Base-by-base conservation (phyloP, 2,797 vertebrate genomes). In the Glossophaga mutica region DNA sequence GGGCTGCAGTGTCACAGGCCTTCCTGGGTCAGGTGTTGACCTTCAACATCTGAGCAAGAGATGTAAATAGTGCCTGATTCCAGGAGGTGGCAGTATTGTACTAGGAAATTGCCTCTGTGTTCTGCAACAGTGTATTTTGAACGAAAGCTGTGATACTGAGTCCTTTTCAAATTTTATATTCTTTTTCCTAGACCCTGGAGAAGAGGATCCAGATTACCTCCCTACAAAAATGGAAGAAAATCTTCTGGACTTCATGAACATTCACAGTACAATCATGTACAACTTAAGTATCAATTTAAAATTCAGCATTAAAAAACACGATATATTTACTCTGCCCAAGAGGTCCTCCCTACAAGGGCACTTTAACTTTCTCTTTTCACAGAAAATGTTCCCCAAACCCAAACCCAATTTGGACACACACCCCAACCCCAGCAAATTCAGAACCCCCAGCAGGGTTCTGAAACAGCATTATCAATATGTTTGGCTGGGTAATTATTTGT, bases 121-220 rank as follows among this genome's bases (percentile, higher is more conserved):
- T 24, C 22, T 9, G 21, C 14, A 46, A 34, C 18, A 11, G 37
- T 10, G 22, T 44, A 34, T 70, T 42, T 32, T 67, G 76, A 52
- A 74, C 50, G 39, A 52, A 81, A 76, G 21, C 62, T 42, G 22
- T 87, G 39, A 57, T 50, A 93, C 77, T 77, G 10, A 42, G 50
- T 93, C 90, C 59, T 92, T 90, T 42, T 32, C 32, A 42, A 87
- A 62, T 46, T 71, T 86, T 87, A 39, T 26, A n/a, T 92, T 86
- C 32, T 70, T 44, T 89, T 81, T 90, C 46, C 48, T 44, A 79
- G 42, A 68, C 19, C 6, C 29, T 24, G 5, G 4, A 24, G 9
- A 68, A 73, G 55, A 52, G 12, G 29, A 44, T n/a, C 5, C 18
- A 90, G 57, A 52, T 55, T 70, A 50, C 16, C 37, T 76, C 65